These are phyloP conservation scores for Anseranas semipalmata DNA, from an alignment of 2,113 vertebrate species.

Conservation along the genomic window DNA sequence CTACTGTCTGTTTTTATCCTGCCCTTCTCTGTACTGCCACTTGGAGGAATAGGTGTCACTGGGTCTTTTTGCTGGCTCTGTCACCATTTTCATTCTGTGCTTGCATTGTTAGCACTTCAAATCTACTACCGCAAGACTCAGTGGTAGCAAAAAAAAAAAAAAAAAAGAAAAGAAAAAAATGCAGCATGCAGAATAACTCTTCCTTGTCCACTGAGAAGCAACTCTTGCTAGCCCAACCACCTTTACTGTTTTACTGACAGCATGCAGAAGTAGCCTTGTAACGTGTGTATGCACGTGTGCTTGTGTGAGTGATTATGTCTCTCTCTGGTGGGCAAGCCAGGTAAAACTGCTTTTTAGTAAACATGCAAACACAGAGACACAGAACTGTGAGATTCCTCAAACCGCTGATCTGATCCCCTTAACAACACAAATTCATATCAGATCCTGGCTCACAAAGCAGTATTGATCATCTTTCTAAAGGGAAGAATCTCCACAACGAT, in stretches of 20 bases:
- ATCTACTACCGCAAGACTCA: background rate
- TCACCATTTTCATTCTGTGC: background rate
- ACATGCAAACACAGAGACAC: background rate
- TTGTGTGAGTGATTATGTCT: background rate
- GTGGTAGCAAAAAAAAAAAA: background rate
- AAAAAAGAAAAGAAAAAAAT: too few species aligned
- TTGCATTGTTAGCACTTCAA: background rate
- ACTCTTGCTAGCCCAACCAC: background rate
- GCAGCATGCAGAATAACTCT: background rate
- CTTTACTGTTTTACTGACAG: background rate
- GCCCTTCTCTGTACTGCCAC: background rate
- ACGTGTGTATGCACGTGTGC: background rate
- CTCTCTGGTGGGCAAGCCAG: conserved; percentile 46
- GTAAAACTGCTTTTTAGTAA: conserved; percentile 3
- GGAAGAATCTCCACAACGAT: background rate
- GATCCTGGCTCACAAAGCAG: background rate
- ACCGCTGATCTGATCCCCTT: background rate
- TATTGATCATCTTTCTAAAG: conserved; percentile 7
- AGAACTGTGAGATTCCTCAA: background rate
- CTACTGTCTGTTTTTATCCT: background rate
- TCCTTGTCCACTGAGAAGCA: background rate
- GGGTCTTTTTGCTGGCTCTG: background rate
- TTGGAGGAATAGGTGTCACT: background rate
- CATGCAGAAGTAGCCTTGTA: background rate
- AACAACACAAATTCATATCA: background rate